These are phyloP conservation scores for Callinectes sapidus DNA, from an alignment of 2,888 invertebrate species.

Conservation along the genomic window DNA sequence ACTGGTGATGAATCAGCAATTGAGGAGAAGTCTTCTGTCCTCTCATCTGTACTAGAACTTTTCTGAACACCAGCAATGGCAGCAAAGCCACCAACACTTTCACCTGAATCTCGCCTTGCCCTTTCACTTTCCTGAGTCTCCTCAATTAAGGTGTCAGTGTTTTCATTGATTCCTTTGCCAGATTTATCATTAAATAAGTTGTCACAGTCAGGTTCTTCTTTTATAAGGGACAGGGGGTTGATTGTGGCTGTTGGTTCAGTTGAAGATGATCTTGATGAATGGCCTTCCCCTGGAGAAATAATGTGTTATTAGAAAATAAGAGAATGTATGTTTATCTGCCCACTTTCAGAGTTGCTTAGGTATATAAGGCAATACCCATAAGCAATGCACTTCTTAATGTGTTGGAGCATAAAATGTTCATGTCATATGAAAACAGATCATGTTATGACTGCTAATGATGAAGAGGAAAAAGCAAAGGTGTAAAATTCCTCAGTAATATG, in stretches of 20 bases:
- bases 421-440: background rate
- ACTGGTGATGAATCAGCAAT: constrained; percentile 39
- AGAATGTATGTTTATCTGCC: background rate
- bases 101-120: constrained; percentile 47
- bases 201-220: constrained; percentile 53
- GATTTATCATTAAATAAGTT: constrained; percentile 11
- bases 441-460: background rate
- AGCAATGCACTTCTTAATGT: background rate
- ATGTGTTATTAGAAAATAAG: background rate
- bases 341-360: background rate
- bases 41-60: constrained; percentile 27
- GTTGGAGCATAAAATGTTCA: background rate
- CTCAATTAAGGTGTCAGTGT: background rate
- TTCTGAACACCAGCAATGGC: constrained; percentile 62
- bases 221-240: constrained; percentile 52
- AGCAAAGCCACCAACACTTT: constrained; percentile 59
- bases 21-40: constrained; percentile 38
- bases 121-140: constrained; percentile 3
- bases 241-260: constrained; percentile 47
- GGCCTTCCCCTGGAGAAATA: constrained; percentile 51
- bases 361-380: background rate
- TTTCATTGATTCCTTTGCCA: background rate
- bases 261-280: constrained; percentile 55
- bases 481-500: too few species aligned
- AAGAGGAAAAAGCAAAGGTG: background rate